phyloP scores from a whole-genome alignment of 2,797 vertebrate species.

The Alcedo quadribrachys region DNA sequence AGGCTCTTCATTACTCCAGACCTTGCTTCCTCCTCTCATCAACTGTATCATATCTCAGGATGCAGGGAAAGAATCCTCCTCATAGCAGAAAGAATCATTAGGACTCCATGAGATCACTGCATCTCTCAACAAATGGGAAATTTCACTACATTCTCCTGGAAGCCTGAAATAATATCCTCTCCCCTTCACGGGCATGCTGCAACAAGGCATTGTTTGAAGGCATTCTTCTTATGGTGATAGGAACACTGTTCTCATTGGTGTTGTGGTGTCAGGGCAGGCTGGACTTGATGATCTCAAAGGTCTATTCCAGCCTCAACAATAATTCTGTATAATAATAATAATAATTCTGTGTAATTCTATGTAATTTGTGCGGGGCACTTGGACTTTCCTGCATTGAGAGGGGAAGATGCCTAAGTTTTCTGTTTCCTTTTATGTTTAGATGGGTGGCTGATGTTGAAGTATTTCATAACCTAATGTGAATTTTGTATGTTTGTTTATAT shows the following conservation, averaged over 20 bases:
- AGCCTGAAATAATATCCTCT: not conserved
- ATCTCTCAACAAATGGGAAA: not conserved
- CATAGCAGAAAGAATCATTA: not conserved
- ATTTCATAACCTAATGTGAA: not conserved
- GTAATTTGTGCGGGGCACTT: not conserved
- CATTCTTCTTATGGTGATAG: not conserved
- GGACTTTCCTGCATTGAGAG: not conserved
- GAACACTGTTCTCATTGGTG: not conserved
- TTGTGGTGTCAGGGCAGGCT: no score
- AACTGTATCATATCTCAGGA: not conserved
- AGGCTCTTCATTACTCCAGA: not conserved
- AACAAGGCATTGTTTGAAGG: not conserved
- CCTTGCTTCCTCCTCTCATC: not conserved
- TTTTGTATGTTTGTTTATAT: no score
- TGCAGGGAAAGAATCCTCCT: not conserved
- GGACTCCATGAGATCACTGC: not conserved
- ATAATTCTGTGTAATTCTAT: no score
- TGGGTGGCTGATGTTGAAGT: not conserved
- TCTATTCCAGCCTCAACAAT: no score
- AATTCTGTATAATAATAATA: no score
- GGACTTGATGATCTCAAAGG: no score
- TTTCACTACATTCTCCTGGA: not conserved
- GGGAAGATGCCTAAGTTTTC: not conserved
- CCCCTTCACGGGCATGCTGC: fast-evolving
- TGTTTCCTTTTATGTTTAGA: not conserved